Evolutionary conservation across 2,113 vertebrate species (phyloP).

Genomic region (Emydocephalus ijimae): DNA sequence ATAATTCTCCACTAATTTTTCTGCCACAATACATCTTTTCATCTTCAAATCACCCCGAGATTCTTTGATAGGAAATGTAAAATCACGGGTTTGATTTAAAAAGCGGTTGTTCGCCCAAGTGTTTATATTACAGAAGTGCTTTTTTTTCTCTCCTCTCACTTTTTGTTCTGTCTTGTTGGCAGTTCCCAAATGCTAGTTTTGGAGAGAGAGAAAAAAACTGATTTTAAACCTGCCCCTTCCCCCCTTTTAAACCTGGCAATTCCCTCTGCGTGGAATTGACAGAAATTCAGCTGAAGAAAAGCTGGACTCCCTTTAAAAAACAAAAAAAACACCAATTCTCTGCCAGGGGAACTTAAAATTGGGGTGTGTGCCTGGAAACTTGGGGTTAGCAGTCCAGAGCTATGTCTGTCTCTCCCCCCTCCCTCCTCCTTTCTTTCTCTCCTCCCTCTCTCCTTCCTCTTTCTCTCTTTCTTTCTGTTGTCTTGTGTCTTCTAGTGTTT

Average conservation of each 20-base stretch:
- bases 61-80: neutral
- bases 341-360: neutral
- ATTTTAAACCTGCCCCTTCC: neutral
- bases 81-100: neutral
- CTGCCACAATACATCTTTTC: neutral
- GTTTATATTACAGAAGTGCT: neutral
- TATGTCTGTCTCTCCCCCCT: slow-evolving; percentile 50
- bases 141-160: neutral
- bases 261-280: neutral
- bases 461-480: slow-evolving; percentile 59
- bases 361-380: slow-evolving; percentile 8
- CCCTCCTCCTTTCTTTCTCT: neutral
- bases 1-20: neutral
- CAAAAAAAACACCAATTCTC: neutral
- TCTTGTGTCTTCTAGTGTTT: slow-evolving; percentile 71
- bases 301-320: neutral
- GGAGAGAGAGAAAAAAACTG: too few species aligned
- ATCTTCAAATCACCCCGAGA: neutral
- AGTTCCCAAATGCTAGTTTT: neutral
- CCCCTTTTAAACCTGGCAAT: too few species aligned
- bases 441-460: slow-evolving; percentile 15
- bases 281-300: neutral
- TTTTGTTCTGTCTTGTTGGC: neutral
- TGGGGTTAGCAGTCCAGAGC: slow-evolving; percentile 35
- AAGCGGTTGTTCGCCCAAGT: too few species aligned